Percentiles rank a stretch among this genome's conserved stretches.
Evolutionary conservation across 2,797 vertebrate genomes (phyloP).

Genomic region (Alcedo atthis): DNA sequence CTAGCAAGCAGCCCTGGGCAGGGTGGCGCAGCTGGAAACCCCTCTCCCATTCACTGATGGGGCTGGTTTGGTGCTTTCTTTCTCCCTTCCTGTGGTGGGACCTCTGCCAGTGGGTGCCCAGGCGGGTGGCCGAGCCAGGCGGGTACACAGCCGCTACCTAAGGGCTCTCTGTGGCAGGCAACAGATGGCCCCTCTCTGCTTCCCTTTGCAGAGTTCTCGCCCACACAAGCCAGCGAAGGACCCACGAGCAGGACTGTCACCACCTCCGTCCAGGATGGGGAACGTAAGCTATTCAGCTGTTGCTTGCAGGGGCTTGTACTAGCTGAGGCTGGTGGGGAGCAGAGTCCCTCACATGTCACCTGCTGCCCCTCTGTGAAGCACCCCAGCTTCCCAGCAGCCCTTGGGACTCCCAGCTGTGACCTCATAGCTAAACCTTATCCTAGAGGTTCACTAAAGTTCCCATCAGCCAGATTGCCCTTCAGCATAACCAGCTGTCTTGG

Average conservation of each 20-base stretch:
- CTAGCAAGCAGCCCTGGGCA: not conserved
- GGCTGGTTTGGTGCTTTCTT: not conserved
- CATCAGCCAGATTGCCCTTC: rapidly evolving
- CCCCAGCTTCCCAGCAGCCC: not conserved
- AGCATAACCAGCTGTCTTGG: not conserved
- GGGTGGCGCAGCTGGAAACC: not conserved
- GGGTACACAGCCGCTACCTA: not conserved
- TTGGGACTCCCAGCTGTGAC: rapidly evolving
- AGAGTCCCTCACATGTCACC: not conserved
- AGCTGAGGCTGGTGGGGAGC: not conserved
- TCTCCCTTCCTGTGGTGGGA: not conserved
- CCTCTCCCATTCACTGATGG: rapidly evolving
- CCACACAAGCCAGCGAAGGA: slow-evolving; percentile 65
- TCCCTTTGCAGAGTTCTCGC: slow-evolving; percentile 73
- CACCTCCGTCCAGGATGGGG: slow-evolving; percentile 52
- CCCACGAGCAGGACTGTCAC: slow-evolving; percentile 50
- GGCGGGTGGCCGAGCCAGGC: rapidly evolving
- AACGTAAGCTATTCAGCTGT: slow-evolving; percentile 66
- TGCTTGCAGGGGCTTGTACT: too few species aligned
- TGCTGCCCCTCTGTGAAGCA: not conserved
- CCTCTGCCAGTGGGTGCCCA: too few species aligned
- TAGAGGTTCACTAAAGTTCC: not conserved
- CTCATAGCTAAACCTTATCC: not conserved
- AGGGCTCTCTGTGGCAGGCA: rapidly evolving
- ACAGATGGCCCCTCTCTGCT: not conserved